Percentiles rank a stretch among this genome's conserved stretches.
These are phyloP conservation scores for Anableps anableps DNA, from an alignment of 2,797 vertebrate genomes.

Conservation along the genomic window DNA sequence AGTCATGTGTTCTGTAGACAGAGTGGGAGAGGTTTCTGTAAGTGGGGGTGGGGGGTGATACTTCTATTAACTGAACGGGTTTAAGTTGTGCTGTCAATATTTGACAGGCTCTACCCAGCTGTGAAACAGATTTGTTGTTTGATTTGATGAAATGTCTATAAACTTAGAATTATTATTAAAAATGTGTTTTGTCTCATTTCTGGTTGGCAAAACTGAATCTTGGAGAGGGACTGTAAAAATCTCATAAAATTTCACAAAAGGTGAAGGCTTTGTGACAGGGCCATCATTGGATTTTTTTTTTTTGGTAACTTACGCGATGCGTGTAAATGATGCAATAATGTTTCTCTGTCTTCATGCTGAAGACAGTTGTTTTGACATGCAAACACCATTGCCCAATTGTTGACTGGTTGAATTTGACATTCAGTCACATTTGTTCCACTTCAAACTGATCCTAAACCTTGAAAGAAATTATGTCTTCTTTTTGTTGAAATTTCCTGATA, in stretches of 20 bases:
- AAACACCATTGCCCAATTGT: neutral
- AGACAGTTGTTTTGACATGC: neutral
- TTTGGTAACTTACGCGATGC: neutral
- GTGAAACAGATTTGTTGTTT: slow-evolving; percentile 60
- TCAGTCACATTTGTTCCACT: neutral
- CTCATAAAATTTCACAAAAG: neutral
- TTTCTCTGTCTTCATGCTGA: neutral
- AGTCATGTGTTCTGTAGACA: slow-evolving; percentile 57
- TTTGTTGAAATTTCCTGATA: neutral
- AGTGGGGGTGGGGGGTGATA: slow-evolving; percentile 34
- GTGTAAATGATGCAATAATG: neutral
- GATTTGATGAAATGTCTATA: slow-evolving; percentile 55
- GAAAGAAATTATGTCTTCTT: neutral
- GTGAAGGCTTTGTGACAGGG: neutral
- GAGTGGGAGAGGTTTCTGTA: slow-evolving; percentile 8
- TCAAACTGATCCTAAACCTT: neutral
- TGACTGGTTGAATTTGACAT: neutral
- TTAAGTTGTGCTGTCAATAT: slow-evolving; percentile 78
- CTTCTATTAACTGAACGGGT: slow-evolving; percentile 50
- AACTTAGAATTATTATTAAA: slow-evolving; percentile 65
- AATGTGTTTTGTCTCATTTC: slow-evolving; percentile 35
- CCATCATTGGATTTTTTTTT: neutral
- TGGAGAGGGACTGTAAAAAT: neutral
- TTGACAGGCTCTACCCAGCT: slow-evolving; percentile 71
- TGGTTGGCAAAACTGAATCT: neutral